These are phyloP conservation scores for Xenops minutus DNA, from an alignment of 2,797 vertebrate species.

Conservation along the genomic window DNA sequence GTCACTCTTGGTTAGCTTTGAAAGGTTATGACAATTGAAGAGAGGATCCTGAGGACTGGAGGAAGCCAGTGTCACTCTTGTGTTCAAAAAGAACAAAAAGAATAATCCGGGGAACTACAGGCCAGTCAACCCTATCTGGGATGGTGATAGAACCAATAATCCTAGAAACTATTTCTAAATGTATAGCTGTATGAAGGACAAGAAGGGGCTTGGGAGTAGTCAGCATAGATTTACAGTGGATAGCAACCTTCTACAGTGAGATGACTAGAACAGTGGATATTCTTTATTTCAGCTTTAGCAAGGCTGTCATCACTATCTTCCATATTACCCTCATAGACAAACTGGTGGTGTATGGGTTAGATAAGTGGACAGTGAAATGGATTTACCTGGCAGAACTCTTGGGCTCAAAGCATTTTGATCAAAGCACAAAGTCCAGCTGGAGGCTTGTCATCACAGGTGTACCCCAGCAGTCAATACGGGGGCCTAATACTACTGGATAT, in stretches of 20 bases:
- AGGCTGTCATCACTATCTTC: background rate
- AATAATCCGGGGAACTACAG: background rate
- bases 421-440: background rate
- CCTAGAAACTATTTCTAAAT: background rate
- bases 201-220: background rate
- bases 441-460: background rate
- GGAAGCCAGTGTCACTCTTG: background rate
- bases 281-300: background rate
- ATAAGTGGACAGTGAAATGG: background rate
- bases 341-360: background rate
- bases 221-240: background rate
- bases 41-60: background rate
- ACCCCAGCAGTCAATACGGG: background rate
- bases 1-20: background rate
- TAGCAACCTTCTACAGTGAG: background rate
- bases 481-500: background rate
- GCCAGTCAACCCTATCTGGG: background rate
- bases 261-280: background rate
- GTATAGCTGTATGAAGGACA: background rate
- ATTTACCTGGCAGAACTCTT: background rate
- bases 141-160: background rate
- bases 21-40: background rate
- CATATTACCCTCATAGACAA: background rate
- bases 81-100: background rate
- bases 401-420: background rate